phyloP scores from a whole-genome alignment of 2,888 invertebrate genomes.

The Ernsta delagoae region DNA sequence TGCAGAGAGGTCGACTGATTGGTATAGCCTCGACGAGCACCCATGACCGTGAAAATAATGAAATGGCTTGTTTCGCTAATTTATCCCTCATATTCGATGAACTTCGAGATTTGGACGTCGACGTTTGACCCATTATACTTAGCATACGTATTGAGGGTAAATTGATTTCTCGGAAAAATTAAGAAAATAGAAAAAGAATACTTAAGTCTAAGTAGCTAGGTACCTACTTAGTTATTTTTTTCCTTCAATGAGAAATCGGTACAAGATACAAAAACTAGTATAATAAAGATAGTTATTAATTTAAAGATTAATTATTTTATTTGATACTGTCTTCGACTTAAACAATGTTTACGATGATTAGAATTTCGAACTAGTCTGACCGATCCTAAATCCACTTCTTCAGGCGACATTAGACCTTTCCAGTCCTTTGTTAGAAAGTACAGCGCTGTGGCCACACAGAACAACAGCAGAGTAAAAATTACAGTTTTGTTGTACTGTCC shows the following conservation, averaged over 20 bases:
- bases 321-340: slow-evolving; percentile 21
- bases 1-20: slow-evolving; percentile 59
- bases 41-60: slow-evolving; percentile 50
- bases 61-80: slow-evolving; percentile 63
- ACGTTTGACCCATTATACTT: slow-evolving; percentile 34
- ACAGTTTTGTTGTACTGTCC: slow-evolving; percentile 43
- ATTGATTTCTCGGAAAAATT: background rate
- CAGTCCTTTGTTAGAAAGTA: slow-evolving; percentile 59
- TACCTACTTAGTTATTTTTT: too few species aligned
- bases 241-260: too few species aligned
- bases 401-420: slow-evolving; percentile 62
- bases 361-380: slow-evolving; percentile 50
- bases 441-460: slow-evolving; percentile 52
- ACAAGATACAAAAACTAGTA: too few species aligned
- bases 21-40: slow-evolving; percentile 66
- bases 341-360: slow-evolving; percentile 42
- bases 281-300: too few species aligned
- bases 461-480: slow-evolving; percentile 52
- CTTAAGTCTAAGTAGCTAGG: too few species aligned
- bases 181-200: too few species aligned
- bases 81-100: slow-evolving; percentile 52
- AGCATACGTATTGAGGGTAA: background rate
- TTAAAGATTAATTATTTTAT: too few species aligned
- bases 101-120: slow-evolving; percentile 51
- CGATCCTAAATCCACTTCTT: slow-evolving; percentile 67